Evolutionary conservation across 1,140 invertebrate genomes (phyloP), one percentile per base, ranked within the genome.

Genomic region (Wasmannia auropunctata): DNA sequence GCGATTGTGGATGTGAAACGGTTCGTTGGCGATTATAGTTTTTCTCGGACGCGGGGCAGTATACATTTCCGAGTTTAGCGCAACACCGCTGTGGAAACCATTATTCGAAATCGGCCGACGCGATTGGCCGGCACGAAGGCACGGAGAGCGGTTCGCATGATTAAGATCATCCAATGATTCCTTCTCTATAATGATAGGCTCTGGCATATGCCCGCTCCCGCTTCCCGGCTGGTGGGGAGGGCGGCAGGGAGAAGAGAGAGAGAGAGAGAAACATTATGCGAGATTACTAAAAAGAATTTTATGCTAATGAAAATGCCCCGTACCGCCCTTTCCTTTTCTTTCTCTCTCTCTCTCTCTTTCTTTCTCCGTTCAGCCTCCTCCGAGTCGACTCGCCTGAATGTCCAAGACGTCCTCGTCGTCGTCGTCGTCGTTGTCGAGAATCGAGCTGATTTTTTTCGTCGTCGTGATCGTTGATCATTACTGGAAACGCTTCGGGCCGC

Each of bases 121-220:
- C 92, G 93, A 95, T 95, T 95, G 95, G 95, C 87, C 92, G 93
- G 92, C 87, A 89, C 91, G 88, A 87, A 92, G 91, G 92, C 93
- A 93, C 92, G 93, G 92, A 92, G 94, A 95, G 93, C 93, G 93
- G 92, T 94, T 95, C 93, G 94, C 94, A 95, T 95, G 94, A 95
- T 95, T 95, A 95, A 95, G 94, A 95, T 95, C 94, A 95, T 95
- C 95, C 95, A 95, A 95, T 95, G 95, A 95, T 95, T 95, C 93
- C 95, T 95, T 95, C 95, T 95, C 94, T 95, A 95, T 95, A 95
- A 95, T 95, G 95, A 95, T 95, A 95, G 95, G 92, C 92, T 94
- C 91, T 92, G 92, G 86, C 81, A 85, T 67, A 67, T 89, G 91
- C 90, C 92, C 67, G 90, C 93, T 93, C 88, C 91, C 87, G 87